Percentiles rank a stretch among this genome's conserved stretches.
phyloP scores from a whole-genome alignment of 2,888 invertebrate species.

The Auanema sp. region DNA sequence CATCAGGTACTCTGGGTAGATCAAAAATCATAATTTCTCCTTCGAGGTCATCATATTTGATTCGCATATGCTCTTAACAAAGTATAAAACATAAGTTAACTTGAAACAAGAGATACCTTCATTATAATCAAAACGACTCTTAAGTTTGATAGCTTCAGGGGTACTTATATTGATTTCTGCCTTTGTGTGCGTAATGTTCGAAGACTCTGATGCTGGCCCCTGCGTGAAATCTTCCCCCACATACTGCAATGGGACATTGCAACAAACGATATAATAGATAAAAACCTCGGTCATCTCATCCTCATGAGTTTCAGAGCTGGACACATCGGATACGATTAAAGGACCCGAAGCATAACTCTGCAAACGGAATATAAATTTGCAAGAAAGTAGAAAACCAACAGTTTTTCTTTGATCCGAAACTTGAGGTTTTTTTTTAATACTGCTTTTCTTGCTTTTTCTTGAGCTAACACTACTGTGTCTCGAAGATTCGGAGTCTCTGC shows the following conservation, averaged over 20 bases:
- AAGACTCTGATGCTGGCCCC: too few relatives aligned
- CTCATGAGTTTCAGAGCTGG: conserved; percentile 42
- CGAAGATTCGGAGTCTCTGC: not conserved
- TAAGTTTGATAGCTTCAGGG: too few relatives aligned
- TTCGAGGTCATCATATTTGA: conserved; percentile 82
- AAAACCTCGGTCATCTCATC: conserved; percentile 21
- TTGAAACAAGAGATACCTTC: conserved; percentile 3
- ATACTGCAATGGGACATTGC: too few relatives aligned
- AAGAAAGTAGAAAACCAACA: not conserved
- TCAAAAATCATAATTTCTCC: conserved; percentile 74
- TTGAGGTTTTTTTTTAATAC: conserved; percentile 16
- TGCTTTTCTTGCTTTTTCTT: conserved; percentile 7
- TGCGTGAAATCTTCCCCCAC: too few relatives aligned
- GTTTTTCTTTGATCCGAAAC: conserved; percentile 7
- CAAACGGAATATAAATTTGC: not conserved
- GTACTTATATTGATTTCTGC: too few relatives aligned
- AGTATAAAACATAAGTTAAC: not conserved
- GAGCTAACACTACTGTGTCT: conserved; percentile 1
- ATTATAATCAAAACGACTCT: conserved; percentile 15
- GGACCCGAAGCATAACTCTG: conserved; percentile 27
- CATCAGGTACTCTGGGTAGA: conserved; percentile 74
- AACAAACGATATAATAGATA: too few relatives aligned
- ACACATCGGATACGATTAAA: conserved; percentile 50
- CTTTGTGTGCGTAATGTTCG: too few relatives aligned
- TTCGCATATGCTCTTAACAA: conserved; percentile 82